A percentile compares a stretch with the other conserved stretches of the same genome.
phyloP scores from a whole-genome alignment of 2,797 vertebrate genomes.

The Parotocinclus haroldoi region DNA sequence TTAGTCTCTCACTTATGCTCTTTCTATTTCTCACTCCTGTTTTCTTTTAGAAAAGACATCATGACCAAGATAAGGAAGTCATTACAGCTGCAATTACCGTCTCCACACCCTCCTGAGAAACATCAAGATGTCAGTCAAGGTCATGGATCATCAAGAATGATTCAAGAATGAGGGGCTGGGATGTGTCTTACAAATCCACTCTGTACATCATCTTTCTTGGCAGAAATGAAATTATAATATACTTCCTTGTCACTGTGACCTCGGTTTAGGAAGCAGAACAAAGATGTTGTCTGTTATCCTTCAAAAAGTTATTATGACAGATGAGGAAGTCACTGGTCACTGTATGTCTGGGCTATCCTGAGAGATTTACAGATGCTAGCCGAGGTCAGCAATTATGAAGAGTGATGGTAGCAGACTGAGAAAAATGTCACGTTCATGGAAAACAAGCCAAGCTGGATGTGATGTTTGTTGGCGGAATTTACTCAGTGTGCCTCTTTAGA shows the following conservation, averaged over 20 bases:
- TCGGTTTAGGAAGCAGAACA: neutral
- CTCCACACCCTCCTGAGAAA: neutral
- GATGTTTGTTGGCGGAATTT: too few relatives aligned
- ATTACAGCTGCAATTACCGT: neutral
- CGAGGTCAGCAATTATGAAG: neutral
- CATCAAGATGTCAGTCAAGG: neutral
- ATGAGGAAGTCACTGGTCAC: neutral
- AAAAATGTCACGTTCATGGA: too few relatives aligned
- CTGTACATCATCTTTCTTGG: neutral
- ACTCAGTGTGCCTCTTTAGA: too few relatives aligned
- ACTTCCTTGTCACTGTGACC: neutral
- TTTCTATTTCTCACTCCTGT: neutral
- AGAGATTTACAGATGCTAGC: neutral
- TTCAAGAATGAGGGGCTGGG: neutral
- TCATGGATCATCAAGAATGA: neutral
- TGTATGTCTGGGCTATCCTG: neutral
- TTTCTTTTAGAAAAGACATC: constrained; percentile 14
- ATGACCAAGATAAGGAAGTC: constrained; percentile 7
- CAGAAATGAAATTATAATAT: neutral
- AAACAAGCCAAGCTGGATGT: too few relatives aligned
- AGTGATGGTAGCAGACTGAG: neutral
- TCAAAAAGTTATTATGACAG: neutral
- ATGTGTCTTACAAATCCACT: neutral
- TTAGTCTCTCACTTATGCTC: too few relatives aligned
- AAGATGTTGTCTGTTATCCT: neutral